A percentile compares a stretch with the other conserved stretches of the same genome.
Conservation (phyloP, 2,888 invertebrate species). For the Tinea pellionella region DNA sequence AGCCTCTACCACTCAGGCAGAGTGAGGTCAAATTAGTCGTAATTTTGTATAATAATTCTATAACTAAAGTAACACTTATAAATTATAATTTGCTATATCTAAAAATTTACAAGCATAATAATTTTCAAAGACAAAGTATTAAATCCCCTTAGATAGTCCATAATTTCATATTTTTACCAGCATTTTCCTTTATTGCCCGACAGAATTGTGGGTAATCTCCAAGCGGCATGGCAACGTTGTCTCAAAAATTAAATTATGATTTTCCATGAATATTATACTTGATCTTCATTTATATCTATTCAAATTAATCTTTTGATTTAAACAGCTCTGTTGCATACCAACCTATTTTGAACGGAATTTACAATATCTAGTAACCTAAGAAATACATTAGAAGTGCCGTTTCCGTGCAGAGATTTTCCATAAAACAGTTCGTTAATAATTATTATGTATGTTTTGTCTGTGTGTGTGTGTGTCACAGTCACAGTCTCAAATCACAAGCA, state of each 20-base stretch:
- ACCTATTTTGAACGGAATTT: not conserved
- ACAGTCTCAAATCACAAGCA: too few relatives aligned
- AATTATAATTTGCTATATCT: not conserved
- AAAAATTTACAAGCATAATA: not conserved
- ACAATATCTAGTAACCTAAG: not conserved
- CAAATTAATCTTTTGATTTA: constrained; percentile 3
- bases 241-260: constrained; percentile 60
- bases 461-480: too few relatives aligned
- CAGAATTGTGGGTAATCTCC: constrained; percentile 9
- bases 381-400: too few relatives aligned
- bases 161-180: constrained; percentile 50
- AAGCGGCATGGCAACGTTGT: not conserved
- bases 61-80: too few relatives aligned
- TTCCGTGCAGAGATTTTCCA: too few relatives aligned
- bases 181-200: constrained; percentile 53
- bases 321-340: not conserved
- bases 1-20: too few relatives aligned
- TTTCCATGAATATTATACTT: constrained; percentile 66
- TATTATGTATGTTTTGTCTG: too few relatives aligned
- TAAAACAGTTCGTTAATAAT: too few relatives aligned
- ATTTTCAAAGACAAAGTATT: not conserved
- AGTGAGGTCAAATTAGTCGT: too few relatives aligned
- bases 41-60: too few relatives aligned
- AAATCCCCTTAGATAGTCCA: constrained; percentile 26
- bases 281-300: constrained; percentile 39